Percentiles rank a stretch among this genome's conserved stretches.
phyloP scores from a whole-genome alignment of 2,888 invertebrate species.

The Anodontia alba region DNA sequence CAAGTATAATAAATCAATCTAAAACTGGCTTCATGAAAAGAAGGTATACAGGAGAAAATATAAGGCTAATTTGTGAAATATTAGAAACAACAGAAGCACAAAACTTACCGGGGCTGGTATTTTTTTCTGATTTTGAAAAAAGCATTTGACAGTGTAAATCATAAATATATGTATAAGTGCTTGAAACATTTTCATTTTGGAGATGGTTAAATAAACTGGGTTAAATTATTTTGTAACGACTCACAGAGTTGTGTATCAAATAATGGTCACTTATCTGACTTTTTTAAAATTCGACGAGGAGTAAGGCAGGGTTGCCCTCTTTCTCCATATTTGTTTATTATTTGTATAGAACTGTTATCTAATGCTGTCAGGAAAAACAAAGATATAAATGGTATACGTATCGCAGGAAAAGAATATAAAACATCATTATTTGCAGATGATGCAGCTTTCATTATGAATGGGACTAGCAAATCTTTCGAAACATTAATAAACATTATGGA shows the following conservation, averaged over 20 bases:
- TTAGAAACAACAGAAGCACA: neutral
- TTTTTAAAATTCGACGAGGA: neutral
- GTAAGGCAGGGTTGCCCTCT: neutral
- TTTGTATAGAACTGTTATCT: neutral
- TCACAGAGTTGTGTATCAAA: neutral
- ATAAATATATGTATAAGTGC: neutral
- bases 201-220: neutral
- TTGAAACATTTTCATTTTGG: neutral
- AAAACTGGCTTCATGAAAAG: conserved; percentile 20
- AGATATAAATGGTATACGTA: neutral
- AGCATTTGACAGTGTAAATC: neutral
- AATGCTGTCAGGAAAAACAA: neutral
- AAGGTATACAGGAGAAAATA: neutral
- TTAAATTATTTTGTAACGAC: neutral
- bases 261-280: neutral
- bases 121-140: conserved; percentile 11
- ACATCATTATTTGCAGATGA: neutral
- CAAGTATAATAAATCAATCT: neutral
- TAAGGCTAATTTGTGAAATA: neutral
- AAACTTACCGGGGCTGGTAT: neutral
- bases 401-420: neutral
- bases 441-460: neutral
- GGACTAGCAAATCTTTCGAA: neutral
- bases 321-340: neutral
- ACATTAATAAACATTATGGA: neutral